Base-by-base conservation (phyloP, 1,140 invertebrate genomes). In the Probaryconus sp. region DNA sequence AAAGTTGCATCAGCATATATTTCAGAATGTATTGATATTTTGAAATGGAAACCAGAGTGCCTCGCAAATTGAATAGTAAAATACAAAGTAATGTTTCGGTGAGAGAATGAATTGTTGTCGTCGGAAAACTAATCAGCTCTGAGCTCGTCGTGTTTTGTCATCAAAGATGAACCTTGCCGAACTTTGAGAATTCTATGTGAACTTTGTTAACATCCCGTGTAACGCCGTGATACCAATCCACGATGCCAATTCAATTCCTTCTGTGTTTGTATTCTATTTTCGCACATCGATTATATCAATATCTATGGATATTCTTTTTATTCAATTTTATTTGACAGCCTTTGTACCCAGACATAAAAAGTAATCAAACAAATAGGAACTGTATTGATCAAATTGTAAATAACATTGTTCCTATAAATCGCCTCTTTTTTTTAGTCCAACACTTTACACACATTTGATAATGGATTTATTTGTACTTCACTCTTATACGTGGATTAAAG, bases 11-110 rank as follows among this genome's bases (percentile, higher is more conserved):
- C n/a, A n/a, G n/a, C n/a, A n/a, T n/a, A n/a, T n/a, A n/a, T n/a
- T n/a, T n/a, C n/a, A n/a, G n/a, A n/a, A n/a, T n/a, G n/a, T 48
- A 61, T 64, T 51, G 68, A 58, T 71, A 71, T 58, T 64, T 45
- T 24, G 21, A 51, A 17, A 42, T 13, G 50, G 42, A 48, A 55
- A 56, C 58, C 43, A 61, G 56, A 55, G 63, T 50, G 43, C 37
- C 11, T 30, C 14, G 14, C 17, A 71, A 71, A 71, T 64, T 71
- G 51, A 51, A 64, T 64, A 11, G 50, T 31, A 21, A n/a, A 71
- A 71, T 64, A 51, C 7, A 33, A 64, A 58, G 43, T 70, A 61
- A 63, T 70, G 67, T 63, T 40, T 47, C 31, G 55, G 40, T 1
- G n/a, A 45, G 67, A 63, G 56, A 56, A 69, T 50, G 33, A 70